Evolutionary conservation across 2,797 vertebrate genomes (phyloP), one percentile per base, ranked within the genome.

Genomic region (Oreochromis grahami): DNA sequence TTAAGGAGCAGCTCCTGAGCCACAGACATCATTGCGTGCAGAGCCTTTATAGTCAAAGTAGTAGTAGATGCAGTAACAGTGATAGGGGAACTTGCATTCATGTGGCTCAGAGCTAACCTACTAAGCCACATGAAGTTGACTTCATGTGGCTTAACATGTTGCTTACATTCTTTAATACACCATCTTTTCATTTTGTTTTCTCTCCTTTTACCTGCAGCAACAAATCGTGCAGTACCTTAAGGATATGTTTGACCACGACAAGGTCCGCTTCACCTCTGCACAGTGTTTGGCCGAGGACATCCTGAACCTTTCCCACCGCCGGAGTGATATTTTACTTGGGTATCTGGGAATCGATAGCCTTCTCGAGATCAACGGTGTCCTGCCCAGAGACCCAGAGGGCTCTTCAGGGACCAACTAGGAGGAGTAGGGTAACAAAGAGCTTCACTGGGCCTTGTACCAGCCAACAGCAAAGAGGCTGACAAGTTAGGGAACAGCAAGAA

Each of bases 201-300:
- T 81, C 65, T 81, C 52, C 29, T 88, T 50, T 76, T 12, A 63
- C 79, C 65, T 68, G 55, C 95, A 99, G 99, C 98, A 99, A 96
- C 98, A 99, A 97, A 98, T 99, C 1, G 96, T 99, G 50, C 98
- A 99, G 68, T 99, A 99, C 90, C 97, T 99, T 90, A 98, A 98
- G 95, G 99, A 99, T 91, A 99, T 99, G 98, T 99, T 99, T 51
- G 97, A 99, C 89, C 95, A 98, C 0, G 99, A 99, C 95, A 99
- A 97, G n/a, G 97, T 99, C 85, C 97, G 98, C 86, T 99, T 99
- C 95, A 98, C 97, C 0, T 97, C 98, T 0, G 91, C 96, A 82
- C 96, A 96, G 5, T 93, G 96, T 0, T 94, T 99, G 91, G 97
- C 98, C 0, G 98, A 99, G n/a, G 98, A 99, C 95, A 95, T 99